Conservation (phyloP, 2,113 vertebrate species). For the Notarius quadriscutis region DNA sequence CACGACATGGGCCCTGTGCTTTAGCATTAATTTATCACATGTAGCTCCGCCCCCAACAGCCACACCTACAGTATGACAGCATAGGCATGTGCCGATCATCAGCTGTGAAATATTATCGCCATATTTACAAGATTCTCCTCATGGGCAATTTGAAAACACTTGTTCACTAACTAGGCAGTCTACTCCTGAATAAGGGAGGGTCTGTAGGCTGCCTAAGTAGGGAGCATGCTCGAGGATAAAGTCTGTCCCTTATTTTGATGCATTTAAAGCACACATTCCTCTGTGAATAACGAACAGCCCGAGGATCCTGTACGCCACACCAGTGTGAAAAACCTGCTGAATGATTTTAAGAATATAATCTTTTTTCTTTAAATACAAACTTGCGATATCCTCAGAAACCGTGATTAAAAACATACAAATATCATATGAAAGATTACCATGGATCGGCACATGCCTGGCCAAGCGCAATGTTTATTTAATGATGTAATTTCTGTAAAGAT, state of each 20-base stretch:
- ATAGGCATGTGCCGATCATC: slow-evolving; percentile 32
- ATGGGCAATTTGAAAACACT: neutral
- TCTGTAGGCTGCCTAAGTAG: neutral
- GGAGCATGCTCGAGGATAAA: neutral
- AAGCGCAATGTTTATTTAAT: slow-evolving; percentile 25
- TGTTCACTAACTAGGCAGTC: neutral
- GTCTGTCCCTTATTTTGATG: neutral
- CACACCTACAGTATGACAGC: neutral
- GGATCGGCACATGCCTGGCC: slow-evolving; percentile 29
- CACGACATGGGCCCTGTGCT: neutral
- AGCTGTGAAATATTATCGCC: neutral
- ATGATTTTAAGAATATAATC: neutral
- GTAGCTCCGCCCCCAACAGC: neutral
- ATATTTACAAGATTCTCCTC: neutral
- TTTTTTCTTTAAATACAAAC: slow-evolving; percentile 25
- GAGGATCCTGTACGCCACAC: neutral
- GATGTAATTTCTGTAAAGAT: slow-evolving; percentile 48
- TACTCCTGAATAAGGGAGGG: neutral
- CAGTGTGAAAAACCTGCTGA: neutral
- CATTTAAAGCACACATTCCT: neutral
- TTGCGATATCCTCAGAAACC: neutral
- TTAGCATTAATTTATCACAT: neutral
- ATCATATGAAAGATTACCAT: slow-evolving; percentile 22
- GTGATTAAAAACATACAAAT: slow-evolving; percentile 25
- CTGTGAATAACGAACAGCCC: neutral